Evolutionary conservation across 2,888 invertebrate species (phyloP).

Genomic region (Parascotia fuliginaria): DNA sequence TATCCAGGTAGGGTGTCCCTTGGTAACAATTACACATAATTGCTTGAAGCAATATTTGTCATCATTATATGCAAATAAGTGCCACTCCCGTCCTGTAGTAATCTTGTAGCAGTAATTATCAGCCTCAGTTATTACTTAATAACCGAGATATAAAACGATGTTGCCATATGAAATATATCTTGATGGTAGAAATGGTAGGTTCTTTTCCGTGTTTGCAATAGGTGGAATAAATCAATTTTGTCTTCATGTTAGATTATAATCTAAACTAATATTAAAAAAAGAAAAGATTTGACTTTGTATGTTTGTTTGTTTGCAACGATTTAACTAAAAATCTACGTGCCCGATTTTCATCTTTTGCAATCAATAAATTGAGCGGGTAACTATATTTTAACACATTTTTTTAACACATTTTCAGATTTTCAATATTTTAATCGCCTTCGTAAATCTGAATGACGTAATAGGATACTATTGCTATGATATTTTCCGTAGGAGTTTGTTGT

Average conservation of each 20-base stretch:
- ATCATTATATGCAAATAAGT: slow-evolving; percentile 52
- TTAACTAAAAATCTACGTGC: too few relatives aligned
- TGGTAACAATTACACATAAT: slow-evolving; percentile 29
- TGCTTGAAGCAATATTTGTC: slow-evolving; percentile 39
- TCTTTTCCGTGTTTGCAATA: slow-evolving; percentile 2
- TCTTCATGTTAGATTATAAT: too few relatives aligned
- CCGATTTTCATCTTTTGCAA: not conserved
- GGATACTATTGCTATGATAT: too few relatives aligned
- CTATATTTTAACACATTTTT: not conserved
- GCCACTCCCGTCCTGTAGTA: slow-evolving; percentile 13
- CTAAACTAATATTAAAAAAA: too few relatives aligned
- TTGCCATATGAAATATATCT: slow-evolving; percentile 17
- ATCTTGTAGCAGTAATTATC: slow-evolving; percentile 30
- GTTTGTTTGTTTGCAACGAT: too few relatives aligned
- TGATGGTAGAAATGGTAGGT: slow-evolving; percentile 1
- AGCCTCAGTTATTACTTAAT: slow-evolving; percentile 32
- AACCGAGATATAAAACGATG: slow-evolving; percentile 11
- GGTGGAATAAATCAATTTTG: not conserved
- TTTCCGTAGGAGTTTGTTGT: too few relatives aligned
- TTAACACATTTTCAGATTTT: too few relatives aligned
- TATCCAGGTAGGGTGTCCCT: not conserved
- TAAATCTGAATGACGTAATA: too few relatives aligned
- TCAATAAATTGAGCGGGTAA: too few relatives aligned
- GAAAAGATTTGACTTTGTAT: too few relatives aligned
- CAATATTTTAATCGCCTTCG: too few relatives aligned